These are phyloP conservation scores for Eumeta japonica DNA, from an alignment of 1,140 invertebrate species.

Conservation along the genomic window DNA sequence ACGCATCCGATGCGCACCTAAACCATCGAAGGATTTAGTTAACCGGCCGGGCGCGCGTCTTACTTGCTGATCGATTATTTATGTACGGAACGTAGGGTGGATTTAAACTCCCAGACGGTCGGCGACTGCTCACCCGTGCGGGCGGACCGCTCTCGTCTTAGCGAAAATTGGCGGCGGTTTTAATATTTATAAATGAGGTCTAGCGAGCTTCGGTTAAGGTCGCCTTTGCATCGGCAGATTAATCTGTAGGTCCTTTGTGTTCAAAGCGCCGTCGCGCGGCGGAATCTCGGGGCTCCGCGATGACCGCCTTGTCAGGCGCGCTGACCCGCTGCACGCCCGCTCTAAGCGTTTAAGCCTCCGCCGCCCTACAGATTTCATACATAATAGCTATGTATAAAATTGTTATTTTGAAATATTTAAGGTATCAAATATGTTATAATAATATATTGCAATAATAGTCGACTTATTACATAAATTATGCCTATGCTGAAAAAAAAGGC, in stretches of 20 bases:
- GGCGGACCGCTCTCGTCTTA: slow-evolving; percentile 52
- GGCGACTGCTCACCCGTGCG: slow-evolving; percentile 47
- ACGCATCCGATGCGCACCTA: too few relatives aligned
- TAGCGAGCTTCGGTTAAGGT: slow-evolving; percentile 39
- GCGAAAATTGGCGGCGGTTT: slow-evolving; percentile 40
- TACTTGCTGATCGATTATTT: slow-evolving; percentile 53
- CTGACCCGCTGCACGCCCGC: slow-evolving; percentile 40
- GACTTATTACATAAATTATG: too few relatives aligned
- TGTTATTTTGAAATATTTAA: slow-evolving; percentile 16
- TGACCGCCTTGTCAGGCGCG: slow-evolving; percentile 52
- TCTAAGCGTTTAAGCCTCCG: slow-evolving; percentile 43
- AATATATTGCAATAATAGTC: too few relatives aligned
- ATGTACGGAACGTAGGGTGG: slow-evolving; percentile 37
- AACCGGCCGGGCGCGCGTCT: slow-evolving; percentile 42
- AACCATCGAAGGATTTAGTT: slow-evolving; percentile 41
- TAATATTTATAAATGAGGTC: slow-evolving; percentile 47
- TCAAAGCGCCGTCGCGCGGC: slow-evolving; percentile 31
- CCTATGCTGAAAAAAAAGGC: too few relatives aligned
- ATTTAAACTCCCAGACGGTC: slow-evolving; percentile 44
- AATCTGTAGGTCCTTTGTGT: slow-evolving; percentile 51
- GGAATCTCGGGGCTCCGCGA: slow-evolving; percentile 44
- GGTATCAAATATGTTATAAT: slow-evolving; percentile 12
- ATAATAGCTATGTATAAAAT: slow-evolving; percentile 44
- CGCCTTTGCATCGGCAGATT: slow-evolving; percentile 43
- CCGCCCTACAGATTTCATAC: slow-evolving; percentile 26